phyloP scores from a whole-genome alignment of 1,140 invertebrate species.

The Delia radicum region DNA sequence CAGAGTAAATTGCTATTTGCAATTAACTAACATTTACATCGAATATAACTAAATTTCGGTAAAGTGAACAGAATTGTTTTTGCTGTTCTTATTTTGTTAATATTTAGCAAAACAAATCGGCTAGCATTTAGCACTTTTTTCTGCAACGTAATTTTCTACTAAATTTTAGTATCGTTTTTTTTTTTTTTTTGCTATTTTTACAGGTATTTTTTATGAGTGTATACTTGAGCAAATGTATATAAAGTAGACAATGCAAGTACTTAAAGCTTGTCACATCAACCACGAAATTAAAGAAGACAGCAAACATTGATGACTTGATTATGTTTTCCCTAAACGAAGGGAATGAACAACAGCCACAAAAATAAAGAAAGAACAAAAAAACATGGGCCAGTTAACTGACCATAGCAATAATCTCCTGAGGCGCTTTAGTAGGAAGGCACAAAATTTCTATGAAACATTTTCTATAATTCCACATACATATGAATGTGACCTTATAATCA shows the following conservation, averaged over 20 bases:
- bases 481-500: background rate
- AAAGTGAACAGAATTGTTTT: too few species aligned
- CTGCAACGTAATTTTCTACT: too few species aligned
- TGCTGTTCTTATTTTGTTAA: too few species aligned
- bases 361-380: conserved; percentile 2
- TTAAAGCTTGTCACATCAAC: conserved; percentile 18
- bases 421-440: background rate
- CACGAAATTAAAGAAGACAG: conserved; percentile 20
- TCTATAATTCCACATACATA: background rate
- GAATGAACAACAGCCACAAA: background rate
- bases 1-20: too few species aligned
- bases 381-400: background rate
- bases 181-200: too few species aligned
- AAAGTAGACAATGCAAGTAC: background rate
- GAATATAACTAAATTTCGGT: too few species aligned
- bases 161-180: too few species aligned
- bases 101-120: too few species aligned
- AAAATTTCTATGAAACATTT: background rate
- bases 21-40: too few species aligned
- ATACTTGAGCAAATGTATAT: too few species aligned
- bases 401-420: conserved; percentile 12
- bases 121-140: too few species aligned
- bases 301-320: background rate
- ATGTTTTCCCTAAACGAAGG: background rate
- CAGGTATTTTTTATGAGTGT: too few species aligned